Evolutionary conservation across 2,888 invertebrate genomes (phyloP).

Genomic region (Hesperia comma): DNA sequence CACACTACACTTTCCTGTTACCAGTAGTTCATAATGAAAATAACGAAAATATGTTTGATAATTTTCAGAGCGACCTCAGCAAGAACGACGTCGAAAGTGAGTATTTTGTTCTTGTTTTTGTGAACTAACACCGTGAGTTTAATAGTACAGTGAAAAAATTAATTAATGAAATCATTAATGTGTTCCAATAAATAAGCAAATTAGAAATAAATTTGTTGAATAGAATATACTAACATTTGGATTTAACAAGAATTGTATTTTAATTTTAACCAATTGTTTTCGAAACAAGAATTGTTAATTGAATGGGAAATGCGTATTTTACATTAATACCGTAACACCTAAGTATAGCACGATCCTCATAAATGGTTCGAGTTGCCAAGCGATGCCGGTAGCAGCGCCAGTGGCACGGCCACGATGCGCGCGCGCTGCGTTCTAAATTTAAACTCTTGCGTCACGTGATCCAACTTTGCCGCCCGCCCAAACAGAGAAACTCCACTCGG

Average conservation of each 20-base stretch:
- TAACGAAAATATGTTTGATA: constrained; percentile 78
- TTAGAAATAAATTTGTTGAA: neutral
- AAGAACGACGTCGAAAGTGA: constrained; percentile 95
- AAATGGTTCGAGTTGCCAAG: constrained; percentile 77
- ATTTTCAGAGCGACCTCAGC: constrained; percentile 93
- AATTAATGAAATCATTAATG: neutral
- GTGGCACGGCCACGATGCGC: constrained; percentile 67
- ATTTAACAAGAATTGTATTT: neutral
- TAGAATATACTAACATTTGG: neutral
- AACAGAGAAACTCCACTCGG: constrained; percentile 81
- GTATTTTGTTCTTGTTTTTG: constrained; percentile 64
- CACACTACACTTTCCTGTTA: constrained; percentile 53
- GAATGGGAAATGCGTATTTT: neutral
- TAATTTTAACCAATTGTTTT: neutral
- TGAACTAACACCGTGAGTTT: neutral
- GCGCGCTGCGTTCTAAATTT: constrained; percentile 78
- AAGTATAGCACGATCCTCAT: constrained; percentile 77
- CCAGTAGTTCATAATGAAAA: constrained; percentile 57
- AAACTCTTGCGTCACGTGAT: constrained; percentile 77
- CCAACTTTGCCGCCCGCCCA: constrained; percentile 77
- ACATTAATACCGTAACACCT: constrained; percentile 54
- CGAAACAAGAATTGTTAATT: neutral
- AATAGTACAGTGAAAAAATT: neutral
- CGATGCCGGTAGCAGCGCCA: constrained; percentile 63
- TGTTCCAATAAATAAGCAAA: neutral